A percentile compares a stretch with the other conserved stretches of the same genome.
Conservation (phyloP, 2,888 invertebrate genomes). For the Kuschelorhynchus macadamiae region DNA sequence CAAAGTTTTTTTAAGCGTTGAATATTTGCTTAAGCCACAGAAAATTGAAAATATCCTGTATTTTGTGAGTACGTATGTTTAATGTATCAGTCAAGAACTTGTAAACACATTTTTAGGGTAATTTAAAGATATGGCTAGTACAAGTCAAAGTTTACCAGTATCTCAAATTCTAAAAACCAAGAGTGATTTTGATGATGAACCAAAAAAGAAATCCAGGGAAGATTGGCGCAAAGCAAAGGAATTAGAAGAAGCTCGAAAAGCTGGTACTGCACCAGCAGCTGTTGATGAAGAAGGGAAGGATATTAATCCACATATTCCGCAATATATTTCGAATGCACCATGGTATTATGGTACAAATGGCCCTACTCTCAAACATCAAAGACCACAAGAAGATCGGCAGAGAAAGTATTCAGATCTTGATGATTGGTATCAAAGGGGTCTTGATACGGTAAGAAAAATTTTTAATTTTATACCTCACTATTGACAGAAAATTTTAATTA, state of each 20-base stretch:
- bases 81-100: too few species aligned
- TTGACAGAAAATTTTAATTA: too few species aligned
- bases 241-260: conserved; percentile 97
- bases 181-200: conserved; percentile 75
- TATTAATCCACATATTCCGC: conserved; percentile 99
- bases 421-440: conserved; percentile 90
- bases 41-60: too few species aligned
- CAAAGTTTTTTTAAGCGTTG: too few species aligned
- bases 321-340: conserved; percentile 97
- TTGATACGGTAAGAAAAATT: conserved; percentile 77
- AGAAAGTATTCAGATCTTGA: conserved; percentile 79
- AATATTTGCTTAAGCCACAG: too few species aligned
- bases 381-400: conserved; percentile 92
- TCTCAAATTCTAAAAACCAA: conserved; percentile 82
- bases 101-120: too few species aligned
- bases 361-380: conserved; percentile 97
- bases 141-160: conserved; percentile 72
- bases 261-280: conserved; percentile 94
- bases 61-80: too few species aligned
- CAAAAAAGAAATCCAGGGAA: conserved; percentile 90
- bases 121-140: conserved; percentile 65
- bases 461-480: background rate
- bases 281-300: conserved; percentile 89
- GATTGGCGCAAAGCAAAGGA: conserved; percentile 99
- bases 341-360: conserved; percentile 97